phyloP scores from a whole-genome alignment of 30 jellyfish, hydroid and myxozoan species.

The Chrysaora quinquecirrha region DNA sequence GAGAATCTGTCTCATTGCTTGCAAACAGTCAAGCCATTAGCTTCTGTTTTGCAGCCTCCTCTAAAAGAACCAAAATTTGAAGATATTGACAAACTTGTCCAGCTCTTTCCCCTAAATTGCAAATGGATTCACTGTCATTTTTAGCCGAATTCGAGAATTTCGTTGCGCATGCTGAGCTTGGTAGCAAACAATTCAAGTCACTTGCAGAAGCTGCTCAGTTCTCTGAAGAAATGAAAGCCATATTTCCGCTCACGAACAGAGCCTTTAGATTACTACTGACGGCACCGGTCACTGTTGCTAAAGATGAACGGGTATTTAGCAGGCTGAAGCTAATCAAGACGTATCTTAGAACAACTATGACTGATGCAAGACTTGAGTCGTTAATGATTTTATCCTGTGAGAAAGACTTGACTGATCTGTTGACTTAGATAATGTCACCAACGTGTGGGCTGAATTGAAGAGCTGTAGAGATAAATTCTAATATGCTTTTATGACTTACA shows the following conservation, averaged over 20 bases:
- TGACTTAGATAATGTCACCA: neutral
- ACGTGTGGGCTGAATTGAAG: neutral
- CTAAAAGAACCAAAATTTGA: neutral
- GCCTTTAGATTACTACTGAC: neutral
- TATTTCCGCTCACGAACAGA: conserved; percentile 16
- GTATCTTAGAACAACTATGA: neutral
- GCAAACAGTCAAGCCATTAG: too few species aligned
- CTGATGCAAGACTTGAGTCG: neutral
- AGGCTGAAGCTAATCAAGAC: conserved; percentile 27
- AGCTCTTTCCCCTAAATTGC: neutral
- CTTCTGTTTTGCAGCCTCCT: neutral
- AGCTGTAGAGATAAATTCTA: too few species aligned
- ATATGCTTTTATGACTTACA: too few species aligned
- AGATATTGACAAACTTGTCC: neutral
- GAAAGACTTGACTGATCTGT: neutral
- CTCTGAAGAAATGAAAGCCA: neutral
- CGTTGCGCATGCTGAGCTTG: neutral
- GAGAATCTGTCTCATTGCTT: too few species aligned
- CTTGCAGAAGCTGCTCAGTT: neutral
- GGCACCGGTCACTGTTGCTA: conserved; percentile 30
- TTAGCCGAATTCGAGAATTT: neutral
- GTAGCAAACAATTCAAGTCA: neutral
- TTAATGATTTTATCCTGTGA: too few species aligned
- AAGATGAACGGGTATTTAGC: conserved; percentile 10
- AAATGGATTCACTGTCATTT: neutral